These are phyloP conservation scores for Ciona savignyi DNA, from an alignment of 23 tunicate species.

Conservation along the genomic window DNA sequence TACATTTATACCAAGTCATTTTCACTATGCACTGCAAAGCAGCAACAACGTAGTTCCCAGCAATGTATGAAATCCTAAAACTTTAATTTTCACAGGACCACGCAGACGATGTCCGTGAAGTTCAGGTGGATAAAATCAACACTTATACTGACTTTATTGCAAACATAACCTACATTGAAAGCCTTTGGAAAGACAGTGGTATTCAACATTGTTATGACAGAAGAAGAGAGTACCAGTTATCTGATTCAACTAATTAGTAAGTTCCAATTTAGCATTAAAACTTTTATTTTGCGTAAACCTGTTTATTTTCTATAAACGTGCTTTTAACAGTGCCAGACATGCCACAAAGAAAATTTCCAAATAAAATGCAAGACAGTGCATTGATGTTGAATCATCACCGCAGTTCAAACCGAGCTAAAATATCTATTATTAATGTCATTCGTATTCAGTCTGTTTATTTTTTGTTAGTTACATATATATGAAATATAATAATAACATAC, in stretches of 20 bases:
- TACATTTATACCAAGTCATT: too few species aligned
- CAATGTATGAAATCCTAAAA: background rate
- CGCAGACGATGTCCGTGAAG: slow-evolving; percentile 44
- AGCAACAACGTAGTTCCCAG: background rate
- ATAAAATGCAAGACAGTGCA: too few species aligned
- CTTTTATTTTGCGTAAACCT: background rate
- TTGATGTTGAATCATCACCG: too few species aligned
- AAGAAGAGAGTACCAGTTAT: slow-evolving; percentile 88
- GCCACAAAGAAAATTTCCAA: too few species aligned
- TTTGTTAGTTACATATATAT: too few species aligned
- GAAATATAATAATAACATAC: too few species aligned
- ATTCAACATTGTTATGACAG: slow-evolving; percentile 83
- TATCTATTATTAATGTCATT: too few species aligned
- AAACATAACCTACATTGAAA: slow-evolving; percentile 35
- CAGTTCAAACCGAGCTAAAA: too few species aligned
- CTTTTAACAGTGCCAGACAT: too few species aligned
- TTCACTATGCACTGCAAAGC: too few species aligned
- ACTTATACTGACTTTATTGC: slow-evolving; percentile 36
- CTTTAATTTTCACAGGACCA: slow-evolving; percentile 25
- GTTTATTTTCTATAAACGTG: too few species aligned
- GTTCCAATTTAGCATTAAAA: background rate
- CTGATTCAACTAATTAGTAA: slow-evolving; percentile 87
- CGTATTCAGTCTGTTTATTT: too few species aligned
- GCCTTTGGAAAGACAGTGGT: slow-evolving; percentile 79
- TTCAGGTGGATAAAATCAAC: slow-evolving; percentile 44